Conservation (phyloP, 2,797 vertebrate genomes). For the Enteromius fasciolatus region DNA sequence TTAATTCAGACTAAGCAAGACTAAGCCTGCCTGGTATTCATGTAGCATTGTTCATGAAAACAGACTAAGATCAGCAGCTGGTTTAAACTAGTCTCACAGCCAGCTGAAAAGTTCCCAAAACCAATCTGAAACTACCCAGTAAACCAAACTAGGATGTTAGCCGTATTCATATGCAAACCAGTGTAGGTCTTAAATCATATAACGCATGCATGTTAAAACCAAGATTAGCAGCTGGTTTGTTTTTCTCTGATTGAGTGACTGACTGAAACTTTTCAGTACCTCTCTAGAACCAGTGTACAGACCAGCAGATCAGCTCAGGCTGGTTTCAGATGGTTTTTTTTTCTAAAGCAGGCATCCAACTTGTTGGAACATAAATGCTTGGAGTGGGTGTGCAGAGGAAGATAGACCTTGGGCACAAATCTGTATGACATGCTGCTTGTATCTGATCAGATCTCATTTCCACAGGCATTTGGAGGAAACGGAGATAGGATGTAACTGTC, state of each 20-base stretch:
- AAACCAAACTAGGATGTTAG: neutral
- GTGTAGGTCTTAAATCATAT: neutral
- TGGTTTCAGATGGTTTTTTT: neutral
- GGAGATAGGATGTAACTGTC: conserved; percentile 34
- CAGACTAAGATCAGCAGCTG: neutral
- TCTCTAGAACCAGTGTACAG: neutral
- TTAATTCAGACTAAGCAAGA: neutral
- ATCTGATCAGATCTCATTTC: conserved; percentile 4
- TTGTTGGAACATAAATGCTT: neutral
- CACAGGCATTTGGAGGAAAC: conserved; percentile 4
- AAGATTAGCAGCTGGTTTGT: neutral
- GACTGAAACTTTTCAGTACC: neutral
- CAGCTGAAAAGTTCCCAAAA: neutral
- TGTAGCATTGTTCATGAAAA: neutral
- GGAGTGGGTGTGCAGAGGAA: neutral
- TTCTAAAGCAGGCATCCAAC: neutral
- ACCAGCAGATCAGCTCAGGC: neutral
- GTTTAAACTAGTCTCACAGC: neutral
- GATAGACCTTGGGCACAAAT: neutral
- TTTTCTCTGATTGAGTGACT: neutral
- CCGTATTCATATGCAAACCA: neutral
- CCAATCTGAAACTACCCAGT: neutral
- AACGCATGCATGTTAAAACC: neutral
- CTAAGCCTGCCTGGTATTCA: neutral
- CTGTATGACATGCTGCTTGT: conserved; percentile 11